phyloP scores from a whole-genome alignment of 2,797 vertebrate genomes.

The Myotis findleyi region DNA sequence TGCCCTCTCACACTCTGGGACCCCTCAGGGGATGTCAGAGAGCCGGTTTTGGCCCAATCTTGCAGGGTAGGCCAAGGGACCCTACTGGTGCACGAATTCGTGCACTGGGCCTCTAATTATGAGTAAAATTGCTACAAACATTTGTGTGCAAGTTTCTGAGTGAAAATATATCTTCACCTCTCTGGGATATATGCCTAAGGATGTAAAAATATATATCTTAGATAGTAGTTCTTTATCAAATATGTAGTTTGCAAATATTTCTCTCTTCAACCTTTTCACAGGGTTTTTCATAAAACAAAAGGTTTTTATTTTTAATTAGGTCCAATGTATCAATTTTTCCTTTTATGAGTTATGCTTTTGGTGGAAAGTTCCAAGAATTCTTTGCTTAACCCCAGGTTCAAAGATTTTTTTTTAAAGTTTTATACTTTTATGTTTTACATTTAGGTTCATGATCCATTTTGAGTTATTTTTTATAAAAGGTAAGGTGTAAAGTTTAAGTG shows the following conservation, averaged over 20 bases:
- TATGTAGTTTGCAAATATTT: not conserved
- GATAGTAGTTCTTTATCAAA: not conserved
- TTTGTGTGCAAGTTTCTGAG: not conserved
- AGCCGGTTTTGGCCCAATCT: no score
- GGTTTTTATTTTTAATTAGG: not conserved
- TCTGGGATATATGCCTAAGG: not conserved
- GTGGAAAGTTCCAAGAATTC: not conserved
- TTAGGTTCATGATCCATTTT: not conserved
- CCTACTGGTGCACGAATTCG: no score
- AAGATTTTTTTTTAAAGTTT: not conserved
- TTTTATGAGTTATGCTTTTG: not conserved
- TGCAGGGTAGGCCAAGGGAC: no score
- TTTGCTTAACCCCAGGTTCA: not conserved
- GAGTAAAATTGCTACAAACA: not conserved
- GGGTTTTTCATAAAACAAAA: not conserved
- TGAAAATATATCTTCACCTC: not conserved
- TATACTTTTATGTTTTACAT: conserved; percentile 2
- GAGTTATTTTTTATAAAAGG: not conserved
- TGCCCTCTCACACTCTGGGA: no score
- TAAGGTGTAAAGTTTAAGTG: not conserved
- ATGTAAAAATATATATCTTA: not conserved
- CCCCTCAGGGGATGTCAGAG: no score
- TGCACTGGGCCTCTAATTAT: no score
- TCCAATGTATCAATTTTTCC: not conserved
- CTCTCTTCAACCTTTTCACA: not conserved